phyloP scores from a whole-genome alignment of 1,140 invertebrate genomes.

The Sycophaga agraensis region DNA sequence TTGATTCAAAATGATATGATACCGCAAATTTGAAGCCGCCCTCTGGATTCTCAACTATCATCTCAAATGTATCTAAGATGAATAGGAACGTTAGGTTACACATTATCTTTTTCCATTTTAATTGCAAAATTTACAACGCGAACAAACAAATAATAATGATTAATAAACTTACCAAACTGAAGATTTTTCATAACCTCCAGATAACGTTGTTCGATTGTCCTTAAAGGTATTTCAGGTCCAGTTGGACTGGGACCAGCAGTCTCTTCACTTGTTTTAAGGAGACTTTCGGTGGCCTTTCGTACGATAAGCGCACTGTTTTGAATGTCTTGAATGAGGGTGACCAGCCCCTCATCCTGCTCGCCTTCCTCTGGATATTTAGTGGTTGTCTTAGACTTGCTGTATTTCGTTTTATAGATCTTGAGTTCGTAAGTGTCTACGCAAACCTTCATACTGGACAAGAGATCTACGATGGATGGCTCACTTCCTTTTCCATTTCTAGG shows the following conservation, averaged over 20 bases:
- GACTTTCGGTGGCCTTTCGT: constrained; percentile 65
- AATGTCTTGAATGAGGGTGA: constrained; percentile 85
- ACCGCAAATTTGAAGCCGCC: constrained; percentile 81
- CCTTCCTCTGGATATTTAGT: constrained; percentile 65
- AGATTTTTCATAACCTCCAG: constrained; percentile 82
- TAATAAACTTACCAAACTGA: constrained; percentile 74
- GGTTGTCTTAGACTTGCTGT: constrained; percentile 40
- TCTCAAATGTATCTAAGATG: constrained; percentile 84
- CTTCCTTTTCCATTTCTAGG: constrained; percentile 55
- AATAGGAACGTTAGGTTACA: too few relatives aligned
- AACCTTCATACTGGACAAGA: constrained; percentile 83
- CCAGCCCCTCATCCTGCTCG: constrained; percentile 84
- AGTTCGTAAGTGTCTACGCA: constrained; percentile 87
- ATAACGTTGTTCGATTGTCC: constrained; percentile 73
- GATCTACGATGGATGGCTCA: constrained; percentile 64
- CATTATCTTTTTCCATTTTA: too few relatives aligned
- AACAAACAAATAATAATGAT: too few relatives aligned
- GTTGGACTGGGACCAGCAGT: constrained; percentile 45
- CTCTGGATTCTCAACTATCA: constrained; percentile 78
- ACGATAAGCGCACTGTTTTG: constrained; percentile 77
- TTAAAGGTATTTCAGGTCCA: constrained; percentile 56
- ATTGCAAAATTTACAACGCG: too few relatives aligned
- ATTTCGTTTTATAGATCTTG: constrained; percentile 51
- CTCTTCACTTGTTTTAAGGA: constrained; percentile 50
- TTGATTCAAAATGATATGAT: constrained; percentile 89